Evolutionary conservation across 2,113 vertebrate species (phyloP).

Genomic region (Myxocyprinus asiaticus): DNA sequence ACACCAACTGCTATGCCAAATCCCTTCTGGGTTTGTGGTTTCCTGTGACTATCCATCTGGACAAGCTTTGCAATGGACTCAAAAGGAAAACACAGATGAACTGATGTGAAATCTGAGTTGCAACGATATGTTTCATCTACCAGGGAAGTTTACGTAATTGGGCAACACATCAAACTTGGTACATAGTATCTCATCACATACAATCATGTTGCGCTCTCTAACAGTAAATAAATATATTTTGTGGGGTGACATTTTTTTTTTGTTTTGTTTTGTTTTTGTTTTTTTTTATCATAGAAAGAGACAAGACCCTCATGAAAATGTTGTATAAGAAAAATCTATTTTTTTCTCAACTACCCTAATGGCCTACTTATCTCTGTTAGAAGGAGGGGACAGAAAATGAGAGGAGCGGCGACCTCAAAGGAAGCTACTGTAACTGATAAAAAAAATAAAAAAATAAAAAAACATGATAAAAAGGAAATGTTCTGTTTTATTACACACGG

Average conservation of each 20-base stretch:
- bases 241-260: too few relatives aligned
- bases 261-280: too few relatives aligned
- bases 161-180: neutral
- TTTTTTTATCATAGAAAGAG: neutral
- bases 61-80: slow-evolving; percentile 37
- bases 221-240: too few relatives aligned
- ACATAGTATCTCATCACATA: too few relatives aligned
- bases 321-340: slow-evolving; percentile 10
- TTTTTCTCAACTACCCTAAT: slow-evolving; percentile 37
- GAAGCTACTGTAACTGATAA: slow-evolving; percentile 62
- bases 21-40: slow-evolving; percentile 70
- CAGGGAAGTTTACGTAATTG: slow-evolving; percentile 48
- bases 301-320: neutral
- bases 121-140: slow-evolving; percentile 48
- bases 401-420: slow-evolving; percentile 55
- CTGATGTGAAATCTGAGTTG: slow-evolving; percentile 29
- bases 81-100: slow-evolving; percentile 30
- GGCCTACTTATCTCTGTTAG: slow-evolving; percentile 51
- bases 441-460: slow-evolving; percentile 30
- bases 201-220: too few relatives aligned
- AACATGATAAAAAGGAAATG: slow-evolving; percentile 47
- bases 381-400: slow-evolving; percentile 38
- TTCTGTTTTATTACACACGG: slow-evolving; percentile 47
- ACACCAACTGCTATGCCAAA: slow-evolving; percentile 68
- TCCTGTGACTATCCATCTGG: slow-evolving; percentile 70